Conservation (phyloP, 2,888 invertebrate species). For the Chrysina gloriosa region DNA sequence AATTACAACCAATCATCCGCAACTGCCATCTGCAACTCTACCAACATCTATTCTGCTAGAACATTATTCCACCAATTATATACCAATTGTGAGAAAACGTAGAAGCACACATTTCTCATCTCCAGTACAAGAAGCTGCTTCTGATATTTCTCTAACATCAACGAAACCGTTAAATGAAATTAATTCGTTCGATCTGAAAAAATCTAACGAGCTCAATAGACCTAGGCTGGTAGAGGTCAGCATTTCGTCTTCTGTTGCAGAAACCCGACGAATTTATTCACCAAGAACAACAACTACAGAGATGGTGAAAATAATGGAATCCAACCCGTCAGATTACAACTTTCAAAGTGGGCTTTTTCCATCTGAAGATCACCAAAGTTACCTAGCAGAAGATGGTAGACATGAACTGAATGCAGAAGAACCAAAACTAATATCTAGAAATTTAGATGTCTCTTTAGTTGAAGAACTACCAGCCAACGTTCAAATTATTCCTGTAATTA, state of each 20-base stretch:
- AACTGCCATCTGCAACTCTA: conserved; percentile 43
- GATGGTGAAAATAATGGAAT: conserved; percentile 41
- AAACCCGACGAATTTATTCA: conserved; percentile 20
- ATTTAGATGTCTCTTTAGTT: conserved; percentile 51
- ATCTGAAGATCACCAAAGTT: conserved; percentile 65
- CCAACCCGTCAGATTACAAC: conserved; percentile 48
- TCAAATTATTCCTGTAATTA: conserved; percentile 49
- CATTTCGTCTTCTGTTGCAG: conserved; percentile 30
- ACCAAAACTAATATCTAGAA: conserved; percentile 67
- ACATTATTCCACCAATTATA: conserved; percentile 27
- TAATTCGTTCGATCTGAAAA: conserved; percentile 16
- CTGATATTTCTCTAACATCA: conserved; percentile 21
- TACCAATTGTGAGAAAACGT: conserved; percentile 22
- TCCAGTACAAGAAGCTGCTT: not conserved
- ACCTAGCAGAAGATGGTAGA: conserved; percentile 69
- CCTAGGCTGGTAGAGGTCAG: conserved; percentile 24
- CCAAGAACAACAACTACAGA: conserved; percentile 15
- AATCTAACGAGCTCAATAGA: conserved; percentile 39
- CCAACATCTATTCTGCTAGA: conserved; percentile 39
- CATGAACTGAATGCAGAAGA: conserved; percentile 72
- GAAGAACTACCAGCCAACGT: conserved; percentile 55
- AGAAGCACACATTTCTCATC: conserved; percentile 34
- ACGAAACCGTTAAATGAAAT: conserved; percentile 26
- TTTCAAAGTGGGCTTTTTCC: conserved; percentile 54
- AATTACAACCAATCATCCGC: conserved; percentile 43